Evolutionary conservation across 1,140 invertebrate genomes (phyloP).

Genomic region (Adoxophyes honmai): DNA sequence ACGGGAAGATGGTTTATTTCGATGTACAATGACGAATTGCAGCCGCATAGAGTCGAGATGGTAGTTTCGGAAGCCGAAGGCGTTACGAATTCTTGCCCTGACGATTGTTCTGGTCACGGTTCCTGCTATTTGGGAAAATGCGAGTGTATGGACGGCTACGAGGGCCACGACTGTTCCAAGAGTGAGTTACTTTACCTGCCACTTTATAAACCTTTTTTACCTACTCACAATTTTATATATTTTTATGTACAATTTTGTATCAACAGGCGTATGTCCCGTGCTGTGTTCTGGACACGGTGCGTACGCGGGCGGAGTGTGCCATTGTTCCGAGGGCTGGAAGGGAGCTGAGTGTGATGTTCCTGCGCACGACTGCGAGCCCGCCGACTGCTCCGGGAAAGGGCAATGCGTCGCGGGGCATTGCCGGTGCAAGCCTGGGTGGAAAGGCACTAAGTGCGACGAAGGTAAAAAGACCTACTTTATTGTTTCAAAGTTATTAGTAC

Average conservation of each 20-base stretch:
- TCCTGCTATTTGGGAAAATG: slow-evolving; percentile 97
- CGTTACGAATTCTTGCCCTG: slow-evolving; percentile 92
- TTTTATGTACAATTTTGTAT: too few species aligned
- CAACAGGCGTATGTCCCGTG: slow-evolving; percentile 93
- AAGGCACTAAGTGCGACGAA: slow-evolving; percentile 89
- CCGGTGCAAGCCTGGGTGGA: slow-evolving; percentile 93
- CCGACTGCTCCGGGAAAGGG: slow-evolving; percentile 94
- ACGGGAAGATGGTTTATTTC: slow-evolving; percentile 96
- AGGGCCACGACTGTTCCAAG: slow-evolving; percentile 94
- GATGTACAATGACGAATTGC: slow-evolving; percentile 95
- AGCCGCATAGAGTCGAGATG: slow-evolving; percentile 88
- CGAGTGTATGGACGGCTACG: slow-evolving; percentile 96
- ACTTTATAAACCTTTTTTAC: too few species aligned
- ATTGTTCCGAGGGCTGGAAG: slow-evolving; percentile 98
- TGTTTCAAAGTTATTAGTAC: too few species aligned
- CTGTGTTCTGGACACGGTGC: slow-evolving; percentile 97
- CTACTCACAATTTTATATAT: too few species aligned
- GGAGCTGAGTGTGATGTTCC: slow-evolving; percentile 97
- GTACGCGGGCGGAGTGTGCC: slow-evolving; percentile 96
- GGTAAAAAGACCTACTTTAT: too few species aligned
- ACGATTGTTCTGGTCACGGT: slow-evolving; percentile 96
- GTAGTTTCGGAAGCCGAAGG: slow-evolving; percentile 91
- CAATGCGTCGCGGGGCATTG: slow-evolving; percentile 93
- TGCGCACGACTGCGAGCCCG: slow-evolving; percentile 92
- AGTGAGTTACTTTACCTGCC: slow-evolving; percentile 80